Conservation (phyloP, 2,113 vertebrate species). For the Lathamus discolor region DNA sequence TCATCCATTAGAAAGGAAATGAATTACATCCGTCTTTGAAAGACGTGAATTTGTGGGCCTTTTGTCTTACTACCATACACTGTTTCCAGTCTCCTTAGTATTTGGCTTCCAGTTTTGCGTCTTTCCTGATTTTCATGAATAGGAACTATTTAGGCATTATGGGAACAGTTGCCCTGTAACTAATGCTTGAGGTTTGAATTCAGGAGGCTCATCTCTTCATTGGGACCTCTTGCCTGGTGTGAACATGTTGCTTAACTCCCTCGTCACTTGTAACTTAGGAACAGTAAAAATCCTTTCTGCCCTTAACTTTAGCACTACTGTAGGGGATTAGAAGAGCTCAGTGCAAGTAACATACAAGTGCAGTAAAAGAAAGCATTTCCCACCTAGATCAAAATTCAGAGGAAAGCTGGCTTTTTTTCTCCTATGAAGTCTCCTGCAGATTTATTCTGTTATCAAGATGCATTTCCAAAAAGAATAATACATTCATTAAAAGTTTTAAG, state of each 20-base stretch:
- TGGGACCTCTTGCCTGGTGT: neutral
- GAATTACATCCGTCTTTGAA: constrained; percentile 20
- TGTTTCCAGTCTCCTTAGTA: neutral
- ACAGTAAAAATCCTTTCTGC: neutral
- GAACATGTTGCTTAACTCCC: neutral
- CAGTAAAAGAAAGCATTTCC: neutral
- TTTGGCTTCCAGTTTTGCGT: neutral
- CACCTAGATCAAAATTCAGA: neutral
- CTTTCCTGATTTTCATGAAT: neutral
- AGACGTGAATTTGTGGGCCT: neutral
- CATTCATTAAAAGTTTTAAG: neutral
- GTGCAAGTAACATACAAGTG: accelerated
- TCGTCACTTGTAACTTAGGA: neutral
- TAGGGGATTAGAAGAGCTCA: neutral
- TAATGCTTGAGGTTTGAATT: neutral
- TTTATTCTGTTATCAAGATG: neutral
- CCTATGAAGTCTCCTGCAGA: neutral
- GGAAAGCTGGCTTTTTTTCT: neutral
- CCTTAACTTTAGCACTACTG: neutral
- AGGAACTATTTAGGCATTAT: neutral
- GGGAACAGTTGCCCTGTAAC: neutral
- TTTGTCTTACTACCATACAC: constrained; percentile 28
- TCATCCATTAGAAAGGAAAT: constrained; percentile 59
- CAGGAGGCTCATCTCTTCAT: neutral
- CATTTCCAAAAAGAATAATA: neutral